A percentile compares a stretch with the other conserved stretches of the same genome.
Evolutionary conservation across 2,113 vertebrate species (phyloP).

Genomic region (Pituophis catenifer): DNA sequence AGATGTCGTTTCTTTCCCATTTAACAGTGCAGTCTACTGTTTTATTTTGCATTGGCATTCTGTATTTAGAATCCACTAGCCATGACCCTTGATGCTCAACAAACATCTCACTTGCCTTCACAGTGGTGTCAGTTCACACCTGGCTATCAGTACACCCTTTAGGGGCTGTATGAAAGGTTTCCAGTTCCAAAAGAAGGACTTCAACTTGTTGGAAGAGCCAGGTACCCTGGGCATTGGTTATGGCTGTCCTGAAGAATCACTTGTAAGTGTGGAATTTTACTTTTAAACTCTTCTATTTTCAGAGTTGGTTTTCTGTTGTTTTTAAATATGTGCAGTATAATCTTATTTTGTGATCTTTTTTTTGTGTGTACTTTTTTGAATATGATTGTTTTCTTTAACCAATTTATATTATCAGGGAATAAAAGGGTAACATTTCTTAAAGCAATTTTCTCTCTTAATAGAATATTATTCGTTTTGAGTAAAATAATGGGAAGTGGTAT

Average conservation of each 20-base stretch:
- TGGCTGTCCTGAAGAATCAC: conserved; percentile 92
- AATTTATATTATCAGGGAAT: background rate
- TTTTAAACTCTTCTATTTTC: conserved; percentile 6
- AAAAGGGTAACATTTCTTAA: background rate
- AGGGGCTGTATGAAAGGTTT: conserved; percentile 95
- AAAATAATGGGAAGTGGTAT: background rate
- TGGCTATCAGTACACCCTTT: conserved; percentile 76
- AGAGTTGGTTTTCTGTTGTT: background rate
- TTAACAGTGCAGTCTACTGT: background rate
- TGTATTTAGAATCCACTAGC: background rate
- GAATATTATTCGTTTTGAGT: background rate
- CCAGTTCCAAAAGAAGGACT: conserved; percentile 97
- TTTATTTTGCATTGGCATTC: background rate
- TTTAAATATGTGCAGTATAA: background rate
- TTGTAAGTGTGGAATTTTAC: conserved; percentile 75
- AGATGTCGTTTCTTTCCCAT: background rate
- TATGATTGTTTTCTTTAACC: background rate
- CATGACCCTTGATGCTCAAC: background rate
- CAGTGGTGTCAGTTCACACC: conserved; percentile 74
- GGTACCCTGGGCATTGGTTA: conserved; percentile 94
- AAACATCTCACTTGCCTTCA: conserved; percentile 31
- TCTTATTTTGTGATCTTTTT: background rate
- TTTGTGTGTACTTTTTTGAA: conserved; percentile 7
- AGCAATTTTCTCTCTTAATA: background rate
- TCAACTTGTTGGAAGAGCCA: conserved; percentile 91